Evolutionary conservation across 2,888 invertebrate species (phyloP), one percentile per base, ranked within the genome.

Genomic region (Drosophila maculinotata): DNA sequence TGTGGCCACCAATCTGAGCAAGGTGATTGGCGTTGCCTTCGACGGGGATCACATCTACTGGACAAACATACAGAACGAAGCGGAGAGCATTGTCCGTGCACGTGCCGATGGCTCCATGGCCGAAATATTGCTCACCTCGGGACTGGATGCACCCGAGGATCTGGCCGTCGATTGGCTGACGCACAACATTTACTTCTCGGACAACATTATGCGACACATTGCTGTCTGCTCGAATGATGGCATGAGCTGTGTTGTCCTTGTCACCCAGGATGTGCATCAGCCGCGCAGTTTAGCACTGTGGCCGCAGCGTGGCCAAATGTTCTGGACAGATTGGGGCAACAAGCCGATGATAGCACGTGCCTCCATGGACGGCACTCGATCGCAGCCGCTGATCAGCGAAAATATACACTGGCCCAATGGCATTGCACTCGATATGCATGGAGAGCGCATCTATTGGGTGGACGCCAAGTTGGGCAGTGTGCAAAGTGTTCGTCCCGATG

Each of bases 281-380:
- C 95, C 96, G 0, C 93, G 94, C 69, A 95, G 94, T 36, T 93
- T 97, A 49, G 95, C 94, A 0, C 91, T 97, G 6, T 93, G 96
- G 92, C 95, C 96, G 0, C 87, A 90, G 47, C 92, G 93, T 28
- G 96, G 96, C 93, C 95, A 92, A 79, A 95, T 99, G 94, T 98
- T 95, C 91, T 99, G 98, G 98, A 95, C 96, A 0, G 98, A 98
- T 90, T 97, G 97, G 96, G 96, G 96, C 3, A 82, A 91, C 0
- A 92, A 92, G 8, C 94, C 96, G 0, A 93, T 95, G 84, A 97
- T 99, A 76, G 96, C 95, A 76, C 92, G 93, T 7, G 94, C 97
- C 6, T 93, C 94, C 6, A 97, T 99, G 98, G 97, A 99, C 91
- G 99, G 98, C 2, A 92, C 93, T 1, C 83, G 93, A 0, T 92